phyloP scores from a whole-genome alignment of 2,797 vertebrate species.

The Manis javanica region DNA sequence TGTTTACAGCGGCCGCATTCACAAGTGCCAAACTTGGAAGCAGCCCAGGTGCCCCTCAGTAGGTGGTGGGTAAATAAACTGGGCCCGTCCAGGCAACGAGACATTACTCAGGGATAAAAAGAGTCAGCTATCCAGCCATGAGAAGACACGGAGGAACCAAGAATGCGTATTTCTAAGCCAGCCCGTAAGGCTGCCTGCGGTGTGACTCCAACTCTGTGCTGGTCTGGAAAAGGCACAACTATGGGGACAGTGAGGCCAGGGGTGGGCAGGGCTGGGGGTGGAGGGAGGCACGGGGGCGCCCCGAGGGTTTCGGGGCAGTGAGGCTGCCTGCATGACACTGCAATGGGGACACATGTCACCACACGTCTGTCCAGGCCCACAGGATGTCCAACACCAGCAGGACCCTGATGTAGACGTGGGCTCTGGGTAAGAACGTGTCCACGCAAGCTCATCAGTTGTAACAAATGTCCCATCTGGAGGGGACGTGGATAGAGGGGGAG shows the following conservation, averaged over 20 bases:
- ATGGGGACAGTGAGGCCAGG: too few relatives aligned
- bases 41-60: too few relatives aligned
- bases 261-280: neutral
- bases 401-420: too few relatives aligned
- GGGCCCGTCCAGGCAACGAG: too few relatives aligned
- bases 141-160: neutral
- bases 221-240: neutral
- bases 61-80: neutral
- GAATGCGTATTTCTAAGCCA: rapidly evolving
- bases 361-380: neutral
- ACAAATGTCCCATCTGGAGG: neutral
- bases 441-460: too few relatives aligned
- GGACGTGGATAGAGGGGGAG: neutral
- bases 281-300: neutral
- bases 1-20: rapidly evolving
- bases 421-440: rapidly evolving
- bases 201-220: neutral
- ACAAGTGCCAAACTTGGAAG: neutral
- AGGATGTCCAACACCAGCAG: neutral
- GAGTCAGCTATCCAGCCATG: neutral
- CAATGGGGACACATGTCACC: rapidly evolving
- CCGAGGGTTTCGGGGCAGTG: neutral
- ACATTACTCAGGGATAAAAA: neutral
- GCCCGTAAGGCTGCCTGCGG: rapidly evolving
- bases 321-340: rapidly evolving